Evolutionary conservation across 1,140 invertebrate species (phyloP).

Genomic region (Catajapyx aquilonaris): DNA sequence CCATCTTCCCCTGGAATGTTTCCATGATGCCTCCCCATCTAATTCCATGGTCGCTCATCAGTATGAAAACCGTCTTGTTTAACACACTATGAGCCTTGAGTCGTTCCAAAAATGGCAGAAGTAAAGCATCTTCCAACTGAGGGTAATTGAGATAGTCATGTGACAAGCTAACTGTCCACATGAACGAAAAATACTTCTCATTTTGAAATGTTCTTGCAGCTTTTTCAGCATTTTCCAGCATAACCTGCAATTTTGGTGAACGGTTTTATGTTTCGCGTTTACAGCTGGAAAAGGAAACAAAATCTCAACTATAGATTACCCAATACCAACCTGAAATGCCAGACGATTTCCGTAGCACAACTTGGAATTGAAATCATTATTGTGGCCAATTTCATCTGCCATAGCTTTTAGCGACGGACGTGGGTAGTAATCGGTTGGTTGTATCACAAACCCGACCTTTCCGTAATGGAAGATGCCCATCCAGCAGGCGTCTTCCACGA

Average conservation of each 20-base stretch:
- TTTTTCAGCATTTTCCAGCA: conserved; percentile 11
- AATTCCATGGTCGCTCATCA: conserved; percentile 33
- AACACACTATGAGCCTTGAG: conserved; percentile 18
- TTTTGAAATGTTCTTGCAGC: conserved; percentile 7
- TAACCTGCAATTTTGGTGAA: too few species aligned
- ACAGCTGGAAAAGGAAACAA: too few species aligned
- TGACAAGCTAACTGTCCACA: conserved; percentile 13
- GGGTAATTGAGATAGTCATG: conserved; percentile 13
- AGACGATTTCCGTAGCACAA: conserved; percentile 10
- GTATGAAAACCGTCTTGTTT: conserved; percentile 26
- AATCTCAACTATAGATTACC: too few species aligned
- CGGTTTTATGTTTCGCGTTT: too few species aligned
- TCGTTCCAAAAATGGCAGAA: conserved; percentile 17
- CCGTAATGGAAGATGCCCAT: conserved; percentile 20
- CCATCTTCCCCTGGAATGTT: conserved; percentile 27
- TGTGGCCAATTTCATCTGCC: conserved; percentile 10
- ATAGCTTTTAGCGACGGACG: conserved; percentile 15
- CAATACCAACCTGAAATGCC: too few species aligned
- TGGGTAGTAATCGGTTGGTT: conserved; percentile 22
- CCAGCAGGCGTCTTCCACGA: conserved; percentile 18
- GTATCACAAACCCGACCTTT: conserved; percentile 18
- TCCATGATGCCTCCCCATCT: conserved; percentile 24
- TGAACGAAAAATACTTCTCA: conserved; percentile 10
- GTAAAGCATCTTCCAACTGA: conserved; percentile 11
- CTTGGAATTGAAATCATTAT: conserved; percentile 9